Percentiles rank a stretch among this genome's conserved stretches.
Conservation (phyloP, 2,888 invertebrate genomes). For the Phyllotreta striolata region DNA sequence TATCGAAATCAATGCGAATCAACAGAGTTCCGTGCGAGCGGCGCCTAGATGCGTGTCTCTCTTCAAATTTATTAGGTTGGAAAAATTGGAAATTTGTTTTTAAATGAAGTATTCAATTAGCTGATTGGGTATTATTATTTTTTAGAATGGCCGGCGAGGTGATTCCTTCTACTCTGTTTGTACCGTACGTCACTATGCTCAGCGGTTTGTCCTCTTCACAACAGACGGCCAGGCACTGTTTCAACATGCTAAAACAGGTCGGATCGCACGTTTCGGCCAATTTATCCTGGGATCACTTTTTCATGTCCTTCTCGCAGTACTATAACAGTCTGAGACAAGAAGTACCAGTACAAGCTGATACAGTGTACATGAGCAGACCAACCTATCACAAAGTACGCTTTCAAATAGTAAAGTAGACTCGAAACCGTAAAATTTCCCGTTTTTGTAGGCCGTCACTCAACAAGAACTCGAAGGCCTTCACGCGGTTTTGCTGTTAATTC, state of each 20-base stretch:
- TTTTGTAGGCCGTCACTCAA: too few species aligned
- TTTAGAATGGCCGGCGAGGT: conserved; percentile 78
- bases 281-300: conserved; percentile 87
- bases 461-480: conserved; percentile 86
- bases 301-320: conserved; percentile 77
- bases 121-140: too few species aligned
- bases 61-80: conserved; percentile 83
- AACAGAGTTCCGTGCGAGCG: conserved; percentile 58
- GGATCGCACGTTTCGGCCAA: conserved; percentile 54
- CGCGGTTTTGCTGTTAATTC: conserved; percentile 80
- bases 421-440: too few species aligned
- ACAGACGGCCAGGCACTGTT: conserved; percentile 80
- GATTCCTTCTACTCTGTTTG: conserved; percentile 82
- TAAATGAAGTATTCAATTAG: too few species aligned
- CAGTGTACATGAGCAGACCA: conserved; percentile 64
- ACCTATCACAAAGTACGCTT: conserved; percentile 53
- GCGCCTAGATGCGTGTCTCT: conserved; percentile 78
- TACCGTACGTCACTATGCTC: conserved; percentile 87
- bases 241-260: conserved; percentile 74
- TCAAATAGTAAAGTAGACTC: too few species aligned
- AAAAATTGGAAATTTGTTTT: neutral
- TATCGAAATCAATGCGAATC: conserved; percentile 60
- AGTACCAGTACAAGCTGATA: conserved; percentile 70
- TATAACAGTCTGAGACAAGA: conserved; percentile 77
- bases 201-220: conserved; percentile 79